Evolutionary conservation across 2,888 invertebrate species (phyloP).

Genomic region (Acronicta aceris): DNA sequence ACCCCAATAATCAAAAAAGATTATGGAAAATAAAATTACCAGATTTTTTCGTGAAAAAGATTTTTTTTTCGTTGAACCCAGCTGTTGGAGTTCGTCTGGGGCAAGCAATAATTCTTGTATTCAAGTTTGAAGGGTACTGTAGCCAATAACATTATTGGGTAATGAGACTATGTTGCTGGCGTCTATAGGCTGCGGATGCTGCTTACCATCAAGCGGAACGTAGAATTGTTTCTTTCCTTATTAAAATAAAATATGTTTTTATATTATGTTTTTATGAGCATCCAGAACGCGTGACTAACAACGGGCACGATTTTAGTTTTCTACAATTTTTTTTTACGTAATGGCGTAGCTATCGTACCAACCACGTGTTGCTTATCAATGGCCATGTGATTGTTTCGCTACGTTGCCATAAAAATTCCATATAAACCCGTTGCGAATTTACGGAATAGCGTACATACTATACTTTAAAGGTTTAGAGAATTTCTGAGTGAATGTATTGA

Average conservation of each 20-base stretch:
- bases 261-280: background rate
- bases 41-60: too few species aligned
- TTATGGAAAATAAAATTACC: too few species aligned
- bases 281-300: conserved; percentile 46
- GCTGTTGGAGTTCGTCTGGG: too few species aligned
- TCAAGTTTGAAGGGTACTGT: too few species aligned
- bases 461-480: conserved; percentile 16
- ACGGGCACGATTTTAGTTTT: conserved; percentile 47
- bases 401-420: conserved; percentile 74
- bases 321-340: conserved; percentile 60
- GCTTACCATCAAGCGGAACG: background rate
- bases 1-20: too few species aligned
- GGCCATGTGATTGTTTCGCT: conserved; percentile 79
- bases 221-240: too few species aligned
- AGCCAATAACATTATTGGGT: too few species aligned
- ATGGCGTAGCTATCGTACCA: conserved; percentile 64
- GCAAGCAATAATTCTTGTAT: too few species aligned
- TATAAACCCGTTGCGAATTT: conserved; percentile 64
- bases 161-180: too few species aligned
- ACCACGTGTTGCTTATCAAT: conserved; percentile 79
- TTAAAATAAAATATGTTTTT: too few species aligned
- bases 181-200: too few species aligned
- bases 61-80: too few species aligned
- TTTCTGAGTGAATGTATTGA: conserved; percentile 35
- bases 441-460: conserved; percentile 39